phyloP scores from a whole-genome alignment of 2,113 vertebrate species.

The Podilymbus podiceps region DNA sequence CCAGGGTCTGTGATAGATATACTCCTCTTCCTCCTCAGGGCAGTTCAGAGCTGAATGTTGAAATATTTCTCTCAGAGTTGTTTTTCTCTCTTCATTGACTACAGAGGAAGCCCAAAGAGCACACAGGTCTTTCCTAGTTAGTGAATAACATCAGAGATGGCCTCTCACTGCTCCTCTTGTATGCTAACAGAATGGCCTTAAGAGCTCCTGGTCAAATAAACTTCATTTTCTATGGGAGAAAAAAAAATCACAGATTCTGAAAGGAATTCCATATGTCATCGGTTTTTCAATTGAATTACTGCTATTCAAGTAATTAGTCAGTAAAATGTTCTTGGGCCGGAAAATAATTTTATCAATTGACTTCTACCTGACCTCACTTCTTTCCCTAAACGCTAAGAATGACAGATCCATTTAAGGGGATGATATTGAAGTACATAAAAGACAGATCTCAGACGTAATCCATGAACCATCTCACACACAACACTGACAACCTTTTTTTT shows the following conservation, averaged over 20 bases:
- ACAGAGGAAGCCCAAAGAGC: not conserved
- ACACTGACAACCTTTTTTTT: not conserved
- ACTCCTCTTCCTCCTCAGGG: not conserved
- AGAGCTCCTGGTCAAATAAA: conserved; percentile 6
- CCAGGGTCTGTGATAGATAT: not conserved
- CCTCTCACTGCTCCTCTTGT: not conserved
- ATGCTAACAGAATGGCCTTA: not conserved
- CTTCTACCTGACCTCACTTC: conserved; percentile 33
- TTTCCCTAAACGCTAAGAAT: not conserved
- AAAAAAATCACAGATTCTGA: not conserved
- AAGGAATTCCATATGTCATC: not conserved
- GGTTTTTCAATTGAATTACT: not conserved
- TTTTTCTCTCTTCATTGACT: not conserved
- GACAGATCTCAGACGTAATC: not conserved
- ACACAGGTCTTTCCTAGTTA: not conserved
- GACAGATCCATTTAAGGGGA: not conserved
- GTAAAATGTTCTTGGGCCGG: not conserved
- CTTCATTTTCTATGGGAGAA: not conserved
- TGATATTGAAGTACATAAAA: not conserved
- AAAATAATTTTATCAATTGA: not conserved
- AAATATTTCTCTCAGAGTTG: not conserved
- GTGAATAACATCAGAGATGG: not conserved
- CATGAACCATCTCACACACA: not conserved
- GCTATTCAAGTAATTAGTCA: not conserved
- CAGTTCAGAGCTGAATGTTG: not conserved